A percentile compares a stretch with the other conserved stretches of the same genome.
These are phyloP conservation scores for Philhelius pedissequus DNA, from an alignment of 2,888 invertebrate species.

Conservation along the genomic window DNA sequence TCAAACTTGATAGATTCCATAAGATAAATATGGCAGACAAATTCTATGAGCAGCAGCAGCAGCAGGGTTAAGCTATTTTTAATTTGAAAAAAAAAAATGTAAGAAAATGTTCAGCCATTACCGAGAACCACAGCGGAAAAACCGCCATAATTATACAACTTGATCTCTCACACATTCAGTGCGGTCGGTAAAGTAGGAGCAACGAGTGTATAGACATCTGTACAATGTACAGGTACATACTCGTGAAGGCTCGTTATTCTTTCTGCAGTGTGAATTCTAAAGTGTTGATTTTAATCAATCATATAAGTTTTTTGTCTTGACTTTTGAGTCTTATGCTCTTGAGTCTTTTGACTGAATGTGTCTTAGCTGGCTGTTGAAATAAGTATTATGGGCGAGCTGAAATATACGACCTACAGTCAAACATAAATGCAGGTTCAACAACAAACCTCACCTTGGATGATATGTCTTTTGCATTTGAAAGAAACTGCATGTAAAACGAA, in stretches of 20 bases:
- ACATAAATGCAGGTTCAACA: background rate
- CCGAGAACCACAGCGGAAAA: conserved; percentile 23
- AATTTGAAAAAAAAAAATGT: conserved; percentile 33
- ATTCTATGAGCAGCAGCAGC: background rate
- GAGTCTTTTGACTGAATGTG: background rate
- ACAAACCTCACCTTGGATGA: background rate
- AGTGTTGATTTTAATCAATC: conserved; percentile 46
- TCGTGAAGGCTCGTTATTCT: background rate
- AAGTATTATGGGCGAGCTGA: background rate
- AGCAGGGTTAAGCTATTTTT: conserved; percentile 45
- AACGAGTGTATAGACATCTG: background rate
- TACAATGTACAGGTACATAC: background rate
- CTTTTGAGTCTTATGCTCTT: background rate
- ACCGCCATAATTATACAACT: conserved; percentile 27
- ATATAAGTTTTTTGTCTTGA: conserved; percentile 37
- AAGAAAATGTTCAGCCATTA: conserved; percentile 1
- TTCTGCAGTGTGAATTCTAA: conserved; percentile 37
- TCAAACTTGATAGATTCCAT: conserved; percentile 21
- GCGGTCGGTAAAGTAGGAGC: background rate
- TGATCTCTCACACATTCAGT: conserved; percentile 16
- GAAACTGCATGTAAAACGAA: background rate
- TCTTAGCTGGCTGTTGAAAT: conserved; percentile 22
- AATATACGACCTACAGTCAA: background rate
- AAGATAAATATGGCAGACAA: conserved; percentile 42
- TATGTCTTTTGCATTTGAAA: background rate